These are phyloP conservation scores for Vespertilio murinus DNA, from an alignment of 2,797 vertebrate genomes.

Conservation along the genomic window DNA sequence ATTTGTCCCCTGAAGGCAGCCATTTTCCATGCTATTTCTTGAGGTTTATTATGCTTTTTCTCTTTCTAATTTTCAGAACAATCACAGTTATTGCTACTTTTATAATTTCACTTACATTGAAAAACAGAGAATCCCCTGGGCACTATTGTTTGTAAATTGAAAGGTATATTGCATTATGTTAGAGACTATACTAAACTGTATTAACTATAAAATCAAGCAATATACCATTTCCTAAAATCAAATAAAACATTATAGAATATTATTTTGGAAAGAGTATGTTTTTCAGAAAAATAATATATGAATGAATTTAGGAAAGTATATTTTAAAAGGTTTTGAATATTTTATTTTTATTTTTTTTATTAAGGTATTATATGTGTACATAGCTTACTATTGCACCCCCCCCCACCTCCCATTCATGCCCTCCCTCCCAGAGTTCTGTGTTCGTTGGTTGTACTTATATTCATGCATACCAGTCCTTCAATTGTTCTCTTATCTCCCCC, in stretches of 20 bases:
- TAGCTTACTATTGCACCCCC: too few species aligned
- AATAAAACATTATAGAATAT: background rate
- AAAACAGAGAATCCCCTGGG: background rate
- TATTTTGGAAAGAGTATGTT: background rate
- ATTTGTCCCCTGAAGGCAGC: background rate
- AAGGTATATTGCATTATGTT: background rate
- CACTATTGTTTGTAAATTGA: background rate
- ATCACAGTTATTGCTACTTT: background rate
- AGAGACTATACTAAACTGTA: conserved; percentile 1
- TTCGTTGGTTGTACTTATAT: too few species aligned
- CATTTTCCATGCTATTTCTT: conserved; percentile 21
- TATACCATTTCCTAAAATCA: background rate
- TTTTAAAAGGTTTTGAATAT: background rate
- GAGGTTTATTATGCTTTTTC: conserved; percentile 31
- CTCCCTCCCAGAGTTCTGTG: too few species aligned
- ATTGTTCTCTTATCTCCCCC: too few species aligned
- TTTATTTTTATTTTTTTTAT: too few species aligned
- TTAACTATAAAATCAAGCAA: conserved; percentile 40
- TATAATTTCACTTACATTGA: background rate
- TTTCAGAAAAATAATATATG: background rate
- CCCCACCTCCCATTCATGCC: too few species aligned
- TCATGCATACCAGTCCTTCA: too few species aligned
- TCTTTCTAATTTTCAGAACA: conserved; percentile 24
- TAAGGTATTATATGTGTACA: too few species aligned
- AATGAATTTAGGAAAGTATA: background rate